Evolutionary conservation across 2,888 invertebrate species (phyloP).

Genomic region (Andrena haemorrhoa): DNA sequence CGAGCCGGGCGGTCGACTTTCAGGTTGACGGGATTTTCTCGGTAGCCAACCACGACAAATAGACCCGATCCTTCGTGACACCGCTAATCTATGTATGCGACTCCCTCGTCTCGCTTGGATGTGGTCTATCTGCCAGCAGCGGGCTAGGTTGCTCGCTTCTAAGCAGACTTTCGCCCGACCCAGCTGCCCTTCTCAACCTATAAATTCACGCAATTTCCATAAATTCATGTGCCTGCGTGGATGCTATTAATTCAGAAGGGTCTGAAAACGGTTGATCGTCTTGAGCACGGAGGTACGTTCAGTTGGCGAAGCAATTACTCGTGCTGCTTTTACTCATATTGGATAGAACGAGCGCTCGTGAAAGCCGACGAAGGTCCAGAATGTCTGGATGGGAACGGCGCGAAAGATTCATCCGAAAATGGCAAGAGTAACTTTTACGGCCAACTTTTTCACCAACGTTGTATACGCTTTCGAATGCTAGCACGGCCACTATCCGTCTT

Average conservation of each 20-base stretch:
- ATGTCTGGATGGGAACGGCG: slow-evolving; percentile 31
- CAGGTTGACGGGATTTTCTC: slow-evolving; percentile 64
- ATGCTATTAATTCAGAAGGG: slow-evolving; percentile 33
- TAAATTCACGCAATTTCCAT: slow-evolving; percentile 21
- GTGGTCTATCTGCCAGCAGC: slow-evolving; percentile 44
- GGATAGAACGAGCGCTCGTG: slow-evolving; percentile 27
- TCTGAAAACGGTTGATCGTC: not conserved
- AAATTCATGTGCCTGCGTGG: slow-evolving; percentile 23
- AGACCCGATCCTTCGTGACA: slow-evolving; percentile 50
- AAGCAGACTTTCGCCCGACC: slow-evolving; percentile 26
- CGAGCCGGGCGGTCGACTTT: slow-evolving; percentile 51
- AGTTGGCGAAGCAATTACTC: slow-evolving; percentile 34
- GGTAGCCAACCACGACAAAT: slow-evolving; percentile 64
- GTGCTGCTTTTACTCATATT: slow-evolving; percentile 11
- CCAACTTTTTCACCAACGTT: slow-evolving; percentile 64
- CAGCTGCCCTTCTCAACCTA: slow-evolving; percentile 9
- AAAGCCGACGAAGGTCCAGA: not conserved
- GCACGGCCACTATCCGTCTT: slow-evolving; percentile 59
- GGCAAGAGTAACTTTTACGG: slow-evolving; percentile 46
- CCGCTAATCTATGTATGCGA: slow-evolving; percentile 70
- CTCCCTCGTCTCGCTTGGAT: slow-evolving; percentile 58
- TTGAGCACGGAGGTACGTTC: slow-evolving; percentile 13
- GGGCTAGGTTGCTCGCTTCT: slow-evolving; percentile 8
- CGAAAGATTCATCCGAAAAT: slow-evolving; percentile 60
- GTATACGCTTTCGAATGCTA: slow-evolving; percentile 62